Percentiles rank a stretch among this genome's conserved stretches.
Evolutionary conservation across 2,888 invertebrate species (phyloP).

Genomic region (Eupithecia pulchellata): DNA sequence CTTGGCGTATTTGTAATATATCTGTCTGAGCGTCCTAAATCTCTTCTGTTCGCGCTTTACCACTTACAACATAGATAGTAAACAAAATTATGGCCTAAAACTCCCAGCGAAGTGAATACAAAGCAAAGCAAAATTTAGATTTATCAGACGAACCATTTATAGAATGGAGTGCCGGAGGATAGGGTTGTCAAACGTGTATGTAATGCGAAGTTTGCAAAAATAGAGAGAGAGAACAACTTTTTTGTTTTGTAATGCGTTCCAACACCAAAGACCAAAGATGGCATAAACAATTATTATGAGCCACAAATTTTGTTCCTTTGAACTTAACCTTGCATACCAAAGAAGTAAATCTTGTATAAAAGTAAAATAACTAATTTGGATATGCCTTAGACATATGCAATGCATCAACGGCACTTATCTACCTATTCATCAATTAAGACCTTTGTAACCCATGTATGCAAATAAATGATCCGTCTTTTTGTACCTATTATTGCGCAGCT

Average conservation of each 20-base stretch:
- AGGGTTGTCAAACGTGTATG: slow-evolving; percentile 18
- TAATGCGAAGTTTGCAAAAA: not conserved
- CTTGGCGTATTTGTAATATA: not conserved
- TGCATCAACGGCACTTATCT: no score
- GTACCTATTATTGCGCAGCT: no score
- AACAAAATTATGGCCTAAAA: slow-evolving; percentile 41
- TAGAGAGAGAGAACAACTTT: not conserved
- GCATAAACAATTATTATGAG: no score
- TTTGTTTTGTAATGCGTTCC: no score
- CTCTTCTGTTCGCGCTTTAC: not conserved
- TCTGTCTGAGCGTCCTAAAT: slow-evolving; percentile 13
- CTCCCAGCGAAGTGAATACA: slow-evolving; percentile 46
- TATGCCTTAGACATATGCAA: no score
- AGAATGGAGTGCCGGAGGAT: slow-evolving; percentile 23
- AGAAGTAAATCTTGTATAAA: not conserved
- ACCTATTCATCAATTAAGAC: no score
- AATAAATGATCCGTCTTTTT: no score
- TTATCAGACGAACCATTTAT: slow-evolving; percentile 48
- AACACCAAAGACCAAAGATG: no score
- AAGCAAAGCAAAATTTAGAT: slow-evolving; percentile 49
- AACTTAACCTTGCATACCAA: not conserved
- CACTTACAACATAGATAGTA: slow-evolving; percentile 33
- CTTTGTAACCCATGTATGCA: no score
- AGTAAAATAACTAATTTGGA: not conserved
- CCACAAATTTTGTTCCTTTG: not conserved